phyloP scores from a whole-genome alignment of 1,140 invertebrate genomes.

The Euwallacea similis region DNA sequence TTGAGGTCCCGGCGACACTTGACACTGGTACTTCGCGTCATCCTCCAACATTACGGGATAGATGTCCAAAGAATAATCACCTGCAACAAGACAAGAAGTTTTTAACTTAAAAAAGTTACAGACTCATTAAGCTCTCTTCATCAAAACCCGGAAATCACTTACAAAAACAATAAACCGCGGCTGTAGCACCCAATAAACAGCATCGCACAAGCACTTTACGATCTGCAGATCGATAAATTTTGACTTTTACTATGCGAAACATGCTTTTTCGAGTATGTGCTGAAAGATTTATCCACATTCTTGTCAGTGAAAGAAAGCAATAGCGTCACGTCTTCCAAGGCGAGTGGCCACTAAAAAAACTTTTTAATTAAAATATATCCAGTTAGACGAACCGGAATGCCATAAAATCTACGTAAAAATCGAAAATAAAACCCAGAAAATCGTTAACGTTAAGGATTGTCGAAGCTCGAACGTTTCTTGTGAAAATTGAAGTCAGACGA shows the following conservation, averaged over 20 bases:
- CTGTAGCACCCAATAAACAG: too few relatives aligned
- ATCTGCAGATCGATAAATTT: background rate
- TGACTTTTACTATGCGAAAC: background rate
- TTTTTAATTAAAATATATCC: slow-evolving; percentile 3
- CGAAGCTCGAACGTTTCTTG: too few relatives aligned
- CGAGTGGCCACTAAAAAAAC: background rate
- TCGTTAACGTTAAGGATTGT: too few relatives aligned
- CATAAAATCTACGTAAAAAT: too few relatives aligned
- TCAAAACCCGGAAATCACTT: background rate
- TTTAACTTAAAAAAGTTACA: background rate
- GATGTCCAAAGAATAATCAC: slow-evolving; percentile 85
- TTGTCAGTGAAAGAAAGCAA: background rate
- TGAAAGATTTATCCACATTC: slow-evolving; percentile 2
- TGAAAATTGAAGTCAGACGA: too few relatives aligned
- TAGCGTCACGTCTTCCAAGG: too few relatives aligned
- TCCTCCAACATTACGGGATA: slow-evolving; percentile 86
- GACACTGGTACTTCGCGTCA: slow-evolving; percentile 89
- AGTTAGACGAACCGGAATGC: too few relatives aligned
- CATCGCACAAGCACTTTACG: background rate
- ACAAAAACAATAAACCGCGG: too few relatives aligned
- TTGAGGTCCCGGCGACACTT: slow-evolving; percentile 72
- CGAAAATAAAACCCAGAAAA: too few relatives aligned
- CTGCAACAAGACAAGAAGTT: slow-evolving; percentile 58
- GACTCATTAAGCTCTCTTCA: background rate
- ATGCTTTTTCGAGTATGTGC: background rate